phyloP scores from a whole-genome alignment of 1,140 invertebrate species.

The Aporrectodea caliginosa region DNA sequence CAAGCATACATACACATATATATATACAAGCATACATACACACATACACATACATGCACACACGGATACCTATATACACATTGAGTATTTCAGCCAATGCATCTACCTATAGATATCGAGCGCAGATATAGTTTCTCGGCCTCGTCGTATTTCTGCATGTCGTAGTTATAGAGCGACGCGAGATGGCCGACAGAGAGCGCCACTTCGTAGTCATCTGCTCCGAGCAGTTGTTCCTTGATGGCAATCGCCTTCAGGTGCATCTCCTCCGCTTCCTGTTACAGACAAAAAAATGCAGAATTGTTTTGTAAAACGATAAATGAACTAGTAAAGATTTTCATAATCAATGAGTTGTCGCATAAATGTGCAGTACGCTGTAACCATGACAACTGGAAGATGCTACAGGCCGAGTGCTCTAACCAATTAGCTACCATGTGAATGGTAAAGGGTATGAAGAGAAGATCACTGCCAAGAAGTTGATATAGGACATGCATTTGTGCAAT shows the following conservation, averaged over 20 bases:
- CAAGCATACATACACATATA: too few relatives aligned
- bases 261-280: constrained; percentile 77
- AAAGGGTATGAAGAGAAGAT: neutral
- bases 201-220: constrained; percentile 83
- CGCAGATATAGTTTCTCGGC: constrained; percentile 80
- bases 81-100: too few relatives aligned
- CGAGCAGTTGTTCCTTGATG: constrained; percentile 82
- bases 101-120: constrained; percentile 77
- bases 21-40: too few relatives aligned
- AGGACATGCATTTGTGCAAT: neutral
- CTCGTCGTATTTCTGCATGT: constrained; percentile 78
- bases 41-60: too few relatives aligned
- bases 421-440: neutral
- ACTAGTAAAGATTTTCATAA: too few relatives aligned
- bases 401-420: neutral
- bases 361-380: too few relatives aligned
- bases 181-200: constrained; percentile 85
- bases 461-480: neutral
- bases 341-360: too few relatives aligned
- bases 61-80: too few relatives aligned
- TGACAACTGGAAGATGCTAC: too few relatives aligned
- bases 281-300: too few relatives aligned
- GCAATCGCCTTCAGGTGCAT: constrained; percentile 87
- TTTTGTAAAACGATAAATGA: too few relatives aligned
- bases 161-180: constrained; percentile 88